Conservation (phyloP, 2,888 invertebrate genomes). For the Prosopocoilus inquinatus region DNA sequence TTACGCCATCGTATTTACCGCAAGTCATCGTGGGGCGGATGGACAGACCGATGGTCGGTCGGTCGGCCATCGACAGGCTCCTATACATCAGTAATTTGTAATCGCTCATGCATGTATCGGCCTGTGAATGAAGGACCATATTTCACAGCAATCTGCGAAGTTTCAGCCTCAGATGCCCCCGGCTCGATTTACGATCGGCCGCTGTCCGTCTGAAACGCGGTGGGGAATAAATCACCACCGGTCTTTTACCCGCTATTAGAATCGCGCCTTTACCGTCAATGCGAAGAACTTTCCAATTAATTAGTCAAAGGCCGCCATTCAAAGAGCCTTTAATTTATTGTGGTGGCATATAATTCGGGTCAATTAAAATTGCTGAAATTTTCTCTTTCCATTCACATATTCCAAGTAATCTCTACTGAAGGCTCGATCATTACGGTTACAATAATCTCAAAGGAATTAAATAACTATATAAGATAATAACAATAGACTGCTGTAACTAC, state of each 20-base stretch:
- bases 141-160: slow-evolving; percentile 47
- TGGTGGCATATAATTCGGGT: no score
- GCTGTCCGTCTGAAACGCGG: slow-evolving; percentile 33
- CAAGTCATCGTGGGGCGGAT: slow-evolving; percentile 26
- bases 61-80: slow-evolving; percentile 27
- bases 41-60: neutral
- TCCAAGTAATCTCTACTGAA: no score
- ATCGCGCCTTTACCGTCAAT: neutral
- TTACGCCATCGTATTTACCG: slow-evolving; percentile 28
- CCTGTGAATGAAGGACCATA: slow-evolving; percentile 48
- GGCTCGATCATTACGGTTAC: no score
- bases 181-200: slow-evolving; percentile 45
- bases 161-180: slow-evolving; percentile 46
- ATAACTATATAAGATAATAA: no score
- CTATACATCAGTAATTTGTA: slow-evolving; percentile 42
- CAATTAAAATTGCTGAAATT: no score
- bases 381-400: no score
- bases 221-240: slow-evolving; percentile 27
- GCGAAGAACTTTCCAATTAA: neutral
- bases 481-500: no score
- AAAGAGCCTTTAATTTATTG: no score
- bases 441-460: no score
- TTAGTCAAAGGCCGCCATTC: neutral
- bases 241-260: neutral
- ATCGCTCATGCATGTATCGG: slow-evolving; percentile 37